Evolutionary conservation across 2,888 invertebrate genomes (phyloP), one percentile per base, ranked within the genome.

Genomic region (Drosophila seclusa): DNA sequence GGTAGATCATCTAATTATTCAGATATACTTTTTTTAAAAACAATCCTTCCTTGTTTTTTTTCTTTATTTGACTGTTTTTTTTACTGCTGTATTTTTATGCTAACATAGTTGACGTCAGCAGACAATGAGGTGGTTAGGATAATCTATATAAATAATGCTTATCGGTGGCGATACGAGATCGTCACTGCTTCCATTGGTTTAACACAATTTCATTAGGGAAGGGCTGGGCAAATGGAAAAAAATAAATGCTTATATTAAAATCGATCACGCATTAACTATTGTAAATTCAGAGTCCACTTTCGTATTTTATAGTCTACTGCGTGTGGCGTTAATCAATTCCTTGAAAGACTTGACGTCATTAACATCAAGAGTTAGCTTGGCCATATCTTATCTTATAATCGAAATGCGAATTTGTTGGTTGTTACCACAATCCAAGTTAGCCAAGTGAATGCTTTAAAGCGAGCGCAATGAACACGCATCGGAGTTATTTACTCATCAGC

Each of bases 351-450:
- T 65, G 75, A 75, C 67, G 70, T 74, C 50, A 31, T 52, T 27
- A 27, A 54, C 48, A 42, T 45, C 13, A 55, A 40, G 48, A 48
- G 40, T 48, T 68, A 52, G 65, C 40, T 49, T 45, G 49, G 54
- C 54, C 59, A 62, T 62, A 68, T 74, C 74, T 78, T 75, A 78
- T 78, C 78, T 32, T n/a, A n/a, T n/a, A n/a, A n/a, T n/a, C 31
- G 31, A 61, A 57, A 57, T 31, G 59, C 38, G 10, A 53, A 13
- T 42, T 13, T 31, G 31, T 5, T 36, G 29, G n/a, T 24, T 18
- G 45, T 48, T 36, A 27, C 32, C 59, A 38, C 45, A 70, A 76
- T 62, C 65, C 54, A 36, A 59, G 66, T 38, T 38, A 16, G 24
- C 27, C 42, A 27, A 59, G 27, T 27, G 13, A 68, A 3, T 59